Evolutionary conservation across 2,888 invertebrate genomes (phyloP).

Genomic region (Lissocephala sabroskyi): DNA sequence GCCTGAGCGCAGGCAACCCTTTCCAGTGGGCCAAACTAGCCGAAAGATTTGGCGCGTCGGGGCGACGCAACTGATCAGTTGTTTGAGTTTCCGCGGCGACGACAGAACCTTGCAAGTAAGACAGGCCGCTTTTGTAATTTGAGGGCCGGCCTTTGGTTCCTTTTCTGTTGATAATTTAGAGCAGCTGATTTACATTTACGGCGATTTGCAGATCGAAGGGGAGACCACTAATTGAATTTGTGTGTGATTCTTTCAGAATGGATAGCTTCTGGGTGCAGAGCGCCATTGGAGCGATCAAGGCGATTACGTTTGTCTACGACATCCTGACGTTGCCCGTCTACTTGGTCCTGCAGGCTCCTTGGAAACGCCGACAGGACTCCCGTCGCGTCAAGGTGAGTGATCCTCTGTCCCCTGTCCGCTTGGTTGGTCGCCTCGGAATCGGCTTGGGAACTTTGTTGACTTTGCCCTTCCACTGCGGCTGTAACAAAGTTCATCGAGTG

Average conservation of each 20-base stretch:
- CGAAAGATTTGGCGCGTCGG: conserved; percentile 37
- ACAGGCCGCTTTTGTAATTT: too few species aligned
- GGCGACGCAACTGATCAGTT: conserved; percentile 39
- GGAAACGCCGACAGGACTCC: conserved; percentile 85
- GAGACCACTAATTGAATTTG: conserved; percentile 9
- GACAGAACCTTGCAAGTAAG: too few species aligned
- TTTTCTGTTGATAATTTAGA: conserved; percentile 9
- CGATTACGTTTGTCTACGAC: conserved; percentile 89
- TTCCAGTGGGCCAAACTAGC: conserved; percentile 16
- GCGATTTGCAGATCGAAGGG: conserved; percentile 10
- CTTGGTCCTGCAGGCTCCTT: conserved; percentile 88
- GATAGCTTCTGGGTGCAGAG: conserved; percentile 80
- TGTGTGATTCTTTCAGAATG: conserved; percentile 73
- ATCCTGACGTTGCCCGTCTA: conserved; percentile 93
- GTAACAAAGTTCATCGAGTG: conserved; percentile 27
- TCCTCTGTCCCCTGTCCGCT: conserved; percentile 5
- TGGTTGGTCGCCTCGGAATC: too few species aligned
- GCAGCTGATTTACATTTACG: conserved; percentile 25
- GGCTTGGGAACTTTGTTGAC: conserved; percentile 24
- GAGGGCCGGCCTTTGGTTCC: too few species aligned
- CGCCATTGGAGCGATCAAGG: conserved; percentile 84
- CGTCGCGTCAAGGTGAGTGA: conserved; percentile 83
- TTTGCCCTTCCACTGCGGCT: conserved; percentile 14
- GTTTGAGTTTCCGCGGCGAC: conserved; percentile 31
- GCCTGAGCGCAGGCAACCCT: conserved; percentile 29